These are phyloP conservation scores for Rhodinocichla rosea DNA, from an alignment of 2,113 vertebrate species.

Conservation along the genomic window DNA sequence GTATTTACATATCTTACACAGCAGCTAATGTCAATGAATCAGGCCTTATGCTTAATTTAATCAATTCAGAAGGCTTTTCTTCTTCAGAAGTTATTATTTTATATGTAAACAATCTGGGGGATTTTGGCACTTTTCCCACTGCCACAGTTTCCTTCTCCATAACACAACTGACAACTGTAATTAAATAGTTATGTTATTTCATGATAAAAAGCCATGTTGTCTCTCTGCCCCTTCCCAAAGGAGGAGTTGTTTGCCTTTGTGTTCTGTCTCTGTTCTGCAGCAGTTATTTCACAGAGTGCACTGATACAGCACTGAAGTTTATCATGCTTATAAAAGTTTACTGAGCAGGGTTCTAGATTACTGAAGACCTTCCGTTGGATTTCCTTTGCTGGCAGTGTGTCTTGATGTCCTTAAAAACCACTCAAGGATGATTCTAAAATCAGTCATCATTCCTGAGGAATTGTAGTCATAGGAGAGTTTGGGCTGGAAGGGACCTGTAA, in stretches of 20 bases:
- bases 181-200: not conserved
- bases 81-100: not conserved
- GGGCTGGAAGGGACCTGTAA: not conserved
- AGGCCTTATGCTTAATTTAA: not conserved
- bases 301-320: not conserved
- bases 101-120: not conserved
- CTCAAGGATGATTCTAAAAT: not conserved
- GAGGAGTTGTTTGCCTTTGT: not conserved
- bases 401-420: not conserved
- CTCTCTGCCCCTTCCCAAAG: not conserved
- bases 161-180: not conserved
- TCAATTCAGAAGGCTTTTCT: not conserved
- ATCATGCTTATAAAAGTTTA: not conserved
- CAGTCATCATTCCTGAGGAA: not conserved
- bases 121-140: not conserved
- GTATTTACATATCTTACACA: not conserved
- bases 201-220: not conserved
- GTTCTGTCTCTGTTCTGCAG: not conserved
- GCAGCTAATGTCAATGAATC: not conserved
- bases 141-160: not conserved
- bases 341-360: not conserved
- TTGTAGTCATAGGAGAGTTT: not conserved
- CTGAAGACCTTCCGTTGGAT: not conserved
- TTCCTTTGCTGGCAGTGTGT: not conserved
- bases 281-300: not conserved